Conservation (phyloP, 2,888 invertebrate genomes). For the Embidobia sp. region DNA sequence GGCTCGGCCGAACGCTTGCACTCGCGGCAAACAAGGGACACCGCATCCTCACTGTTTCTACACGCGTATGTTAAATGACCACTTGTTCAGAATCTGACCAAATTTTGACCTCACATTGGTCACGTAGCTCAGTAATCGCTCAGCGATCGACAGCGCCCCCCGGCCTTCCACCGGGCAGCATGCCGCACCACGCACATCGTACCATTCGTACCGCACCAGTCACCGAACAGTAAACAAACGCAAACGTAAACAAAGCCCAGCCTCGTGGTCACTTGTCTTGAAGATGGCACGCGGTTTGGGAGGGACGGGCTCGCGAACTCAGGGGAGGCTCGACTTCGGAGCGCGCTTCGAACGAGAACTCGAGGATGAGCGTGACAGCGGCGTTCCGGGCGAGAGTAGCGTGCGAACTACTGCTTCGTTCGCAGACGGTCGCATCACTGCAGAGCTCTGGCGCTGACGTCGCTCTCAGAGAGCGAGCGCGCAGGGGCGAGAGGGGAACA, state of each 20-base stretch:
- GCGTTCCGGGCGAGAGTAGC: slow-evolving; percentile 29
- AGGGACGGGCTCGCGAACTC: no score
- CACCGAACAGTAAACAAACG: slow-evolving; percentile 22
- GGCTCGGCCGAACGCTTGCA: no score
- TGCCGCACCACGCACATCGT: slow-evolving; percentile 33
- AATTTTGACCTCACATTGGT: no score
- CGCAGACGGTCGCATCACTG: slow-evolving; percentile 79
- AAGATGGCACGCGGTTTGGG: no score
- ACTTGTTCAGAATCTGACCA: no score
- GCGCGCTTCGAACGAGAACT: no score
- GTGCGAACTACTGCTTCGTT: slow-evolving; percentile 70
- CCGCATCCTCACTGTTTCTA: no score
- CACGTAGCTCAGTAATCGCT: slow-evolving; percentile 20
- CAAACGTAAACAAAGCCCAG: no score
- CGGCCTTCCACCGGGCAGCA: slow-evolving; percentile 30
- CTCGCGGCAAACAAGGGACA: no score
- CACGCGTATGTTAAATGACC: no score
- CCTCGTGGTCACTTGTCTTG: no score
- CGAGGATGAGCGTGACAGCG: slow-evolving; percentile 34
- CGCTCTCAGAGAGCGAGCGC: slow-evolving; percentile 6
- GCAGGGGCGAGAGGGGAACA: slow-evolving; percentile 1
- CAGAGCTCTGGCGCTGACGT: slow-evolving; percentile 75
- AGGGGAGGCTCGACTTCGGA: no score
- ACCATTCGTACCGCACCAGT: slow-evolving; percentile 24
- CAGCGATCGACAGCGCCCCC: slow-evolving; percentile 10